These are phyloP conservation scores for Rhyzopertha dominica DNA, from an alignment of 1,140 invertebrate species.

Conservation along the genomic window DNA sequence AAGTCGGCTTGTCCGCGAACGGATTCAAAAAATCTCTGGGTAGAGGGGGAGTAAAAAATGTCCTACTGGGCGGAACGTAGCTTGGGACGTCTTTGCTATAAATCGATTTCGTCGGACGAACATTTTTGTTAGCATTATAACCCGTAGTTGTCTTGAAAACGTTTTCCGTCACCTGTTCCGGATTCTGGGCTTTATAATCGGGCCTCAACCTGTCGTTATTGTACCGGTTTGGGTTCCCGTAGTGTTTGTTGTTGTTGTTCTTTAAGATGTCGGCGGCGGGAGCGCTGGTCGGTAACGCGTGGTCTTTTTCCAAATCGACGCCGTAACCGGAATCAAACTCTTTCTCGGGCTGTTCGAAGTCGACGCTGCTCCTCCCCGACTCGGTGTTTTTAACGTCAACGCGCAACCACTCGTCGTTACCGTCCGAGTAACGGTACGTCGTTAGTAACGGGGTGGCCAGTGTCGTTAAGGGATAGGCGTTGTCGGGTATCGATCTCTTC, in stretches of 20 bases:
- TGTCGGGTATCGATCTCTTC: conserved; percentile 60
- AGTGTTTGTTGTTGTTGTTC: conserved; percentile 64
- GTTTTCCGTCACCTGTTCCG: conserved; percentile 39
- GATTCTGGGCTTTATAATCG: conserved; percentile 22
- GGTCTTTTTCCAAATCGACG: conserved; percentile 60
- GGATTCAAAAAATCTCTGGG: conserved; percentile 74
- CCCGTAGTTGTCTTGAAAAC: conserved; percentile 38
- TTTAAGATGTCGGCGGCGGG: conserved; percentile 66
- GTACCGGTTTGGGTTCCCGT: conserved; percentile 57
- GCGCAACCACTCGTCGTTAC: conserved; percentile 40
- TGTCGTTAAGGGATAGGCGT: conserved; percentile 57
- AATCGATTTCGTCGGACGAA: conserved; percentile 49
- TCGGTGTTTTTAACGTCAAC: conserved; percentile 38
- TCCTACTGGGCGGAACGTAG: conserved; percentile 72
- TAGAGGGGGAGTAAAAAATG: conserved; percentile 72
- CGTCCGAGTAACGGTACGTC: conserved; percentile 46
- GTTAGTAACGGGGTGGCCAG: conserved; percentile 57
- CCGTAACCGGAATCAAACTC: conserved; percentile 51
- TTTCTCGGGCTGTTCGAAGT: conserved; percentile 28
- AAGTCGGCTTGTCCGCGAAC: conserved; percentile 76
- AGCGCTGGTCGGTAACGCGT: conserved; percentile 62
- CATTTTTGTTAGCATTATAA: conserved; percentile 47
- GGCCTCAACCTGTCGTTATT: conserved; percentile 42
- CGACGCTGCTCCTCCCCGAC: conserved; percentile 19
- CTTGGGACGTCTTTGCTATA: conserved; percentile 61